phyloP scores from a whole-genome alignment of 2,113 vertebrate genomes.

The Varanus komodoensis region DNA sequence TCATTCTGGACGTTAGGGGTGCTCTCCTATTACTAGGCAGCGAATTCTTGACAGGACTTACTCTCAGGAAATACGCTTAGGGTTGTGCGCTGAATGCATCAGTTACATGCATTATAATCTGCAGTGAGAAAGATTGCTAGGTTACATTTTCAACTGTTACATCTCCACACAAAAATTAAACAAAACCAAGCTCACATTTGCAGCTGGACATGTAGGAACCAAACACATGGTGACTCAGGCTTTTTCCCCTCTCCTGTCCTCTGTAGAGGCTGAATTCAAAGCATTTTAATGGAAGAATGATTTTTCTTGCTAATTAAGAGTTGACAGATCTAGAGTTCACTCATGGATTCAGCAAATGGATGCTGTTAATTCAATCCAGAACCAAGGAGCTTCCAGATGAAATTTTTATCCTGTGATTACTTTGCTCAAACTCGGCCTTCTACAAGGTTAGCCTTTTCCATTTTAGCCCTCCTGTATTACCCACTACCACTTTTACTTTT shows the following conservation, averaged over 20 bases:
- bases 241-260: slow-evolving; percentile 14
- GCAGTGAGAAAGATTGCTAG: too few species aligned
- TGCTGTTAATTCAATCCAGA: slow-evolving; percentile 55
- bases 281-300: slow-evolving; percentile 31
- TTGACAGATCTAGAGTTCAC: slow-evolving; percentile 45
- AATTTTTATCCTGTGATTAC: too few species aligned
- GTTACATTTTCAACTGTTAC: neutral
- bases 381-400: slow-evolving; percentile 37
- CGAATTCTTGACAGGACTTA: too few species aligned
- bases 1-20: too few species aligned
- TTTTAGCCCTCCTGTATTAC: too few species aligned
- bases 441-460: too few species aligned
- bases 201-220: slow-evolving; percentile 51
- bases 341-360: slow-evolving; percentile 52
- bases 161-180: neutral
- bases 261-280: neutral
- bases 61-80: too few species aligned
- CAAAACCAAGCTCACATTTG: slow-evolving; percentile 25
- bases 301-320: slow-evolving; percentile 58
- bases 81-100: too few species aligned
- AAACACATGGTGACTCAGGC: neutral
- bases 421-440: too few species aligned
- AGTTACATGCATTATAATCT: too few species aligned
- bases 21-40: too few species aligned
- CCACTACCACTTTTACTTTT: too few species aligned